A percentile compares a stretch with the other conserved stretches of the same genome.
Conservation (phyloP, 2,113 vertebrate species). For the Formicarius rufipectus region DNA sequence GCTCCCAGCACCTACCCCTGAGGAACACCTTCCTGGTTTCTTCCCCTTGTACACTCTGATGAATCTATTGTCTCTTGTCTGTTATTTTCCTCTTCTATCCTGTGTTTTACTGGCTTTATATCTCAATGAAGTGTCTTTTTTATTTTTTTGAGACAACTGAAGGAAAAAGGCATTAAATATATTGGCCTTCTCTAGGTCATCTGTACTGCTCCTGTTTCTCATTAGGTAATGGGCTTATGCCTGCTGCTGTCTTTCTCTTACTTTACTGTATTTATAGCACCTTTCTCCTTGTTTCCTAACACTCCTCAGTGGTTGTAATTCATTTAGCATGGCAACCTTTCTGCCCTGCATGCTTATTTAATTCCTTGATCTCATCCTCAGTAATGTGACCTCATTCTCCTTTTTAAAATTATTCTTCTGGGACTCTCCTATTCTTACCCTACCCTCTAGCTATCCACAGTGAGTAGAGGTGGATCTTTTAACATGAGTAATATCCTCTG, state of each 20-base stretch:
- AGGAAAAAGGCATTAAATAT: conserved; percentile 2
- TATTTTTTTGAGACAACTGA: not conserved
- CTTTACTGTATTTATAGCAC: conserved; percentile 66
- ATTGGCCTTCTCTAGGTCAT: conserved; percentile 23
- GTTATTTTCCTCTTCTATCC: not conserved
- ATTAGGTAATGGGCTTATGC: conserved; percentile 62
- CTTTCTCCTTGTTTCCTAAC: conserved; percentile 61
- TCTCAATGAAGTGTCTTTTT: not conserved
- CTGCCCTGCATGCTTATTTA: conserved; percentile 66
- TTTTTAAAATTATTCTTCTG: conserved; percentile 17
- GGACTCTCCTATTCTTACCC: conserved; percentile 9
- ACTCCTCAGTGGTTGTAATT: conserved; percentile 54
- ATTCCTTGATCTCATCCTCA: conserved; percentile 64
- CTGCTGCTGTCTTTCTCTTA: conserved; percentile 44
- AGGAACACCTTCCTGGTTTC: not conserved
- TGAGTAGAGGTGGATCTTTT: not conserved
- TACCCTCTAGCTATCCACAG: not conserved
- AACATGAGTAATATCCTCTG: rapidly evolving
- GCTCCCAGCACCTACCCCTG: not conserved
- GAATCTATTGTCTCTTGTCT: not conserved
- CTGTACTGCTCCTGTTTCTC: conserved; percentile 26
- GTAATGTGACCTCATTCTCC: conserved; percentile 65
- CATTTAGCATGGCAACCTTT: conserved; percentile 59
- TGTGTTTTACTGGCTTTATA: not conserved
- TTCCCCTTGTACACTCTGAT: not conserved